These are phyloP conservation scores for Lipophrys pholis DNA, from an alignment of 2,113 vertebrate species.

Conservation along the genomic window DNA sequence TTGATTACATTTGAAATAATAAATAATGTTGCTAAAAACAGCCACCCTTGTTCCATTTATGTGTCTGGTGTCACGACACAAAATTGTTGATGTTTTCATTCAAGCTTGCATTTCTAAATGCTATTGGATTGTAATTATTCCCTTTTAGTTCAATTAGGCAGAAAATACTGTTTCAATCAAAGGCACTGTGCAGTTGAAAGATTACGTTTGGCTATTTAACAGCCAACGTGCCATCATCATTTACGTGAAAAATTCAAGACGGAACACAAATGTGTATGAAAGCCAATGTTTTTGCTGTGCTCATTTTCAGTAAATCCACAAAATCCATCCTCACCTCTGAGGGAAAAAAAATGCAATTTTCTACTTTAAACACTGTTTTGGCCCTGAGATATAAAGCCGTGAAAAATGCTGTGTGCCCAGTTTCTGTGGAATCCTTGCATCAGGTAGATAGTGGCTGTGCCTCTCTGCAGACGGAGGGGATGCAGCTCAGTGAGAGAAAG, in stretches of 20 bases:
- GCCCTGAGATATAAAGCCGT: not conserved
- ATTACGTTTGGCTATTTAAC: not conserved
- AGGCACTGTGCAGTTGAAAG: not conserved
- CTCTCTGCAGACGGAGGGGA: constrained; percentile 21
- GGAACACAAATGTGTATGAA: constrained; percentile 2
- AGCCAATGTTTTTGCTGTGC: not conserved
- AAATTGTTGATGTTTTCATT: not conserved
- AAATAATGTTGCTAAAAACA: constrained; percentile 77
- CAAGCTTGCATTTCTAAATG: not conserved
- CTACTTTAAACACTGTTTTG: not conserved
- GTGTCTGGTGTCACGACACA: not conserved
- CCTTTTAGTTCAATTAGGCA: not conserved
- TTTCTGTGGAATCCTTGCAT: constrained; percentile 12
- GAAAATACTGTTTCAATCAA: not conserved
- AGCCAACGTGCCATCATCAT: not conserved
- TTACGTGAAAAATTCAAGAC: not conserved
- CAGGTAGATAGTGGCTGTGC: constrained; percentile 21
- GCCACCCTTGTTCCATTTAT: not conserved
- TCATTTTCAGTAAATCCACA: not conserved
- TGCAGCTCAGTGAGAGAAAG: constrained; percentile 4
- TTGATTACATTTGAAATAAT: constrained; percentile 84
- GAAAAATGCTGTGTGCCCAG: not conserved
- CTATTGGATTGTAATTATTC: not conserved
- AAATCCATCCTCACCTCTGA: not conserved
- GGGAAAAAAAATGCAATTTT: not conserved